Conservation (phyloP, 2,888 invertebrate genomes). For the Hydraecia micacea region DNA sequence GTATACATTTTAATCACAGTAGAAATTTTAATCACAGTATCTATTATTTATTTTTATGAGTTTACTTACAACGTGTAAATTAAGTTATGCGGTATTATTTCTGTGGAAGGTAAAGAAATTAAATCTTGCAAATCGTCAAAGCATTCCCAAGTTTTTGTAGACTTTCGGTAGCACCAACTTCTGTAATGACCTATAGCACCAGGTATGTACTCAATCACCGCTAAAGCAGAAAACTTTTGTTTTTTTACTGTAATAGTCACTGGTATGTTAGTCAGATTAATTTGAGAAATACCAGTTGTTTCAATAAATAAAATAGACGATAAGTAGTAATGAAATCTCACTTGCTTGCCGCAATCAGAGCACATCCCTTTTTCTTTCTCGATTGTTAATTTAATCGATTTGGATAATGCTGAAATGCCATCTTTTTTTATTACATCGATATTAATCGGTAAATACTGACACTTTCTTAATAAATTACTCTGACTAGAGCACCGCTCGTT, state of each 20-base stretch:
- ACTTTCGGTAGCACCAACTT: slow-evolving; percentile 25
- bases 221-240: slow-evolving; percentile 13
- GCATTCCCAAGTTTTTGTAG: slow-evolving; percentile 23
- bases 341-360: slow-evolving; percentile 19
- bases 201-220: slow-evolving; percentile 22
- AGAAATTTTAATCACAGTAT: not conserved
- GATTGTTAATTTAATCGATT: slow-evolving; percentile 14
- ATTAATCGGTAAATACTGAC: slow-evolving; percentile 16
- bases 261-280: slow-evolving; percentile 10
- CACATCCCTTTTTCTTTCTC: slow-evolving; percentile 16
- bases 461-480: slow-evolving; percentile 10
- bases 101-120: slow-evolving; percentile 20
- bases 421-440: slow-evolving; percentile 16
- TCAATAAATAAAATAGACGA: slow-evolving; percentile 6
- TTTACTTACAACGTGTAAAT: slow-evolving; percentile 18
- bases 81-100: slow-evolving; percentile 18
- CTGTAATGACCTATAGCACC: slow-evolving; percentile 18
- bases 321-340: slow-evolving; percentile 19
- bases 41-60: slow-evolving; percentile 1
- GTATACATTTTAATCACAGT: slow-evolving; percentile 11
- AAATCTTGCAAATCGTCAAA: slow-evolving; percentile 14
- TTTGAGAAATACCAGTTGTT: slow-evolving; percentile 15
- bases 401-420: slow-evolving; percentile 17
- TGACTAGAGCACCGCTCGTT: slow-evolving; percentile 13
- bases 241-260: slow-evolving; percentile 11